phyloP scores from a whole-genome alignment of 2,797 vertebrate genomes.

The Octomys mimax region DNA sequence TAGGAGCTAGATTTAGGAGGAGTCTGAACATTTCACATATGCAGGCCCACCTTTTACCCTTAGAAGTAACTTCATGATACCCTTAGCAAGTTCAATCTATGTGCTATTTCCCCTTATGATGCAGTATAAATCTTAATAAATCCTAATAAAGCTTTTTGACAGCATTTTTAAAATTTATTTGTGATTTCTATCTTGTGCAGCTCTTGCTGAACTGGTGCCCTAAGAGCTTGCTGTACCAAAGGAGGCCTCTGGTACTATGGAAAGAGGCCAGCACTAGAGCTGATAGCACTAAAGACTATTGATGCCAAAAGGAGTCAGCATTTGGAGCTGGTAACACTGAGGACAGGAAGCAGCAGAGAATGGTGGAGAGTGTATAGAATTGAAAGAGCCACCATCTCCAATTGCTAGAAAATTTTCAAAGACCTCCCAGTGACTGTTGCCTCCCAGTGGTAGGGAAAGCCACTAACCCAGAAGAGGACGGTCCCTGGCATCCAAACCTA shows the following conservation, averaged over 20 bases:
- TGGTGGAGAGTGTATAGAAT: neutral
- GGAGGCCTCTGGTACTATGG: neutral
- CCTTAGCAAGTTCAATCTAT: neutral
- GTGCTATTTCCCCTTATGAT: neutral
- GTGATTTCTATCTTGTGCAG: neutral
- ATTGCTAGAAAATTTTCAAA: neutral
- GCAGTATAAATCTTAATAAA: neutral
- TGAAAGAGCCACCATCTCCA: neutral
- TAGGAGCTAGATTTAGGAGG: neutral
- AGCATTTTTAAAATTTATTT: neutral
- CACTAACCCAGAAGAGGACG: neutral
- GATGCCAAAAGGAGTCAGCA: neutral
- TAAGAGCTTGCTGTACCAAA: neutral
- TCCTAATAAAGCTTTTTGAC: neutral
- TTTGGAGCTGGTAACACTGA: neutral
- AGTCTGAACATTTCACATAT: neutral
- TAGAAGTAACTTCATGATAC: neutral
- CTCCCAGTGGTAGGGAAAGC: neutral
- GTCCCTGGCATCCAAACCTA: neutral
- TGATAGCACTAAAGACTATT: neutral
- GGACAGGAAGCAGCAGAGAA: neutral
- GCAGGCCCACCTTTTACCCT: neutral
- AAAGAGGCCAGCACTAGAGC: neutral
- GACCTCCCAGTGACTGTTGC: neutral
- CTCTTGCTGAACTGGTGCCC: neutral